These are phyloP conservation scores for Iselma pallidipennis DNA, from an alignment of 2,888 invertebrate species.

Conservation along the genomic window DNA sequence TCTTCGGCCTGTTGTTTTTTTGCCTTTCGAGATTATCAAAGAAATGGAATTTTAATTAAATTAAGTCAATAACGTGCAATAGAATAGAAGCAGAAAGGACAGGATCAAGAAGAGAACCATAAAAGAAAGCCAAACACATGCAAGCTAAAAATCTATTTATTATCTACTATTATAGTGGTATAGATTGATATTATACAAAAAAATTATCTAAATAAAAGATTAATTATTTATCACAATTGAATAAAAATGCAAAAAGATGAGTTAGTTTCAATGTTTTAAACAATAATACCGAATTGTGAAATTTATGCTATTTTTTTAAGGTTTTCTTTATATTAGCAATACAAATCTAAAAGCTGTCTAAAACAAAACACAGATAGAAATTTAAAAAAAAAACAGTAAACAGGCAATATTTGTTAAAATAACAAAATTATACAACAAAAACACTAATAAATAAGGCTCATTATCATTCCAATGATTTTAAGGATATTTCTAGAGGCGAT, in stretches of 20 bases:
- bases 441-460: neutral
- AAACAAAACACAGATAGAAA: neutral
- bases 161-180: neutral
- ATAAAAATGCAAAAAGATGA: neutral
- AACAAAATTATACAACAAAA: neutral
- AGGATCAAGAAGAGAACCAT: no score
- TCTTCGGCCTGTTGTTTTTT: no score
- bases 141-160: neutral
- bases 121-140: no score
- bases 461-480: conserved; percentile 43
- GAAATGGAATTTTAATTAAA: no score
- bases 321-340: no score
- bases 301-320: no score
- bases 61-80: no score
- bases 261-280: neutral
- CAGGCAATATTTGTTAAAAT: neutral
- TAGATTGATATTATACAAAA: no score
- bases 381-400: neutral
- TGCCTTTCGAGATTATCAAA: no score
- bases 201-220: no score
- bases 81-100: no score
- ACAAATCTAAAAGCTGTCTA: neutral
- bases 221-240: neutral
- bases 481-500: conserved; percentile 46
- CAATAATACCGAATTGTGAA: neutral